Base-by-base conservation (phyloP, 2,888 invertebrate species). In the Synergus japonicus region DNA sequence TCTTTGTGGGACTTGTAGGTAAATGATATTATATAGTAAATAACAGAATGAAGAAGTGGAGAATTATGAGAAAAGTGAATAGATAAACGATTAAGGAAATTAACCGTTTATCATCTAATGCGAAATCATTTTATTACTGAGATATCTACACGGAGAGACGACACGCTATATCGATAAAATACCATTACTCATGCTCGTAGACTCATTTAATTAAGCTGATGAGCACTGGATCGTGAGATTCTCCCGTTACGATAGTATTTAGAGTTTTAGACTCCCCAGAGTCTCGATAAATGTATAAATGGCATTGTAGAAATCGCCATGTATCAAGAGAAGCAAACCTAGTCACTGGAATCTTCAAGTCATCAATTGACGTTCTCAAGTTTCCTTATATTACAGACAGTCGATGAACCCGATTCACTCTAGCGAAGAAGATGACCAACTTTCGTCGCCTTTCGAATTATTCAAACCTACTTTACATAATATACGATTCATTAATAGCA, bases 371-470 rank as follows among this genome's bases (percentile, higher is more conserved):
- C n/a, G 12, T 60, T 29, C 49, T n/a, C 37, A 54, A 15, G 49
- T 54, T 69, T 54, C 46, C 67, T n/a, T 54, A 73, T 73, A 81
- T 60, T 67, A 76, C 58, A 76, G 43, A 22, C 29, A 41, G 67
- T 46, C 65, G 60, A 63, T 77, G 78, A 66, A 63, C 77, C 18
- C 77, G 82, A 80, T 80, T 79, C 78, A 80, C 79, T 82, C 60
- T 43, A 58, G 46, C 65, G 77, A 78, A 37, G 73, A 66, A 79
- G 76, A 81, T 80, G 82, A 60, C 83, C 84, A 83, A 82, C 86
- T 85, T 85, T 85, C 83, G 67, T 82, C 69, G 77, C 77, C 81
- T 83, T 80, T 81, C 83, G 79, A 83, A 79, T 80, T 77, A 83
- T 54, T 81, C 69, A 69, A 83, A 78, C 69, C 83, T 83, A 81